These are phyloP conservation scores for Porites cylindrica DNA, from an alignment of 92 coral and sea anemone genomes.

Conservation along the genomic window DNA sequence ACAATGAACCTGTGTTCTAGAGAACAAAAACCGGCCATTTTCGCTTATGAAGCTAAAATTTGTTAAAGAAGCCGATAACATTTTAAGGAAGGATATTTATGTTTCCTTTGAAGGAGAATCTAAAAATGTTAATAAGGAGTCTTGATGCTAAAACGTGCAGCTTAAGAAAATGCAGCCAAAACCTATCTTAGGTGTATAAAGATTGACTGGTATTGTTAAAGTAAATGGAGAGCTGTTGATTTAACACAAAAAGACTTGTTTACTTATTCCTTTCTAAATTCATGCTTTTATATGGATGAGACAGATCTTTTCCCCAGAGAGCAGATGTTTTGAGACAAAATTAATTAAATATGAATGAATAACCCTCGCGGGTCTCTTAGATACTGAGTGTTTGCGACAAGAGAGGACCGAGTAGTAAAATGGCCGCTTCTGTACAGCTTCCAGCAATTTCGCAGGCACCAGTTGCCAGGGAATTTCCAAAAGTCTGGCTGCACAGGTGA, in stretches of 20 bases:
- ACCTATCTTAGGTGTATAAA: background rate
- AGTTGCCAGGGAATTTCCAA: slow-evolving; percentile 47
- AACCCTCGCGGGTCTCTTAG: slow-evolving; percentile 29
- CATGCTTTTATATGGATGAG: background rate
- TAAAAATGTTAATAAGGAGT: background rate
- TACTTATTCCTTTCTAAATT: background rate
- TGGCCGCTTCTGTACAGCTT: slow-evolving; percentile 32
- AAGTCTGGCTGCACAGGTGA: slow-evolving; percentile 71
- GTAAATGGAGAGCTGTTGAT: background rate
- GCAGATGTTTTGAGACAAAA: slow-evolving; percentile 44
- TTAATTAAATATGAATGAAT: slow-evolving; percentile 45
- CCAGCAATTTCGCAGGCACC: slow-evolving; percentile 41
- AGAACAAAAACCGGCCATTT: too few relatives aligned
- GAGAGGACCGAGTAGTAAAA: background rate
- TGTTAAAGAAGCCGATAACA: too few relatives aligned
- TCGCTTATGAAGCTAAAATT: too few relatives aligned
- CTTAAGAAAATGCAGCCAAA: background rate
- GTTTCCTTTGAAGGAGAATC: background rate
- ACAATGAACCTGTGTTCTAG: too few relatives aligned
- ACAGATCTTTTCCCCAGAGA: slow-evolving; percentile 36
- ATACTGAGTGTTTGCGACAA: slow-evolving; percentile 39
- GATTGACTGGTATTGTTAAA: background rate
- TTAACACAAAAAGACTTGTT: slow-evolving; percentile 10
- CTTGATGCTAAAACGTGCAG: too few relatives aligned
- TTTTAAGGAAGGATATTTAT: too few relatives aligned